Evolutionary conservation across 1,140 invertebrate genomes (phyloP), one percentile per base, ranked within the genome.

Genomic region (Cydia amplana): DNA sequence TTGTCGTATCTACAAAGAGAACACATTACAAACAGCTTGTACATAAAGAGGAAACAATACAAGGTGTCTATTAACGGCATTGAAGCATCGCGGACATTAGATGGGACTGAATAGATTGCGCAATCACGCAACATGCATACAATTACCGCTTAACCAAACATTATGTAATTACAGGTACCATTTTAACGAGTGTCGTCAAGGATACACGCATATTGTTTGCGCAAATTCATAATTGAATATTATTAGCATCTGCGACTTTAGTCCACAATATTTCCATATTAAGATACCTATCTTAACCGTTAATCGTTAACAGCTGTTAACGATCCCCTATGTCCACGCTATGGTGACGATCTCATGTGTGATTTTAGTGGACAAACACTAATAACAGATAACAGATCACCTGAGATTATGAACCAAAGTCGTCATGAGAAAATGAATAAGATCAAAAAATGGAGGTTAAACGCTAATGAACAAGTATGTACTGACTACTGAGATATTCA

Each of bases 81-180:
- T 85, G 81, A 86, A 83, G 85, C 83, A 86, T 83, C 80, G 80
- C 79, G 83, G 72, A 78, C 79, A 82, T 85, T 84, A 85, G 78
- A 85, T 84, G 75, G 60, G 80, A 78, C 78, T 76, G 75, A 74
- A 51, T 74, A 63, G 75, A 81, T 87, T 88, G 80, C 81, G 79
- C 77, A 80, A 79, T 82, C 74, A 77, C 49, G 74, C 80, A 73
- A 79, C 76, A 82, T 73, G 79, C 78, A 76, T 76, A 77, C 55
- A 75, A 70, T 72, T 43, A 63, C 67, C 60, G 40, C 12, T 73
- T 74, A 76, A 76, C 77, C 65, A 70, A 36, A 70, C 65, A 70
- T 70, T 70, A 67, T 67, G 25, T 32, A 70, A 70, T 5, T 70
- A 36, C 32, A n/a, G 36, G 64, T 67, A 67, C 64, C 64, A 67